Evolutionary conservation across 2,797 vertebrate species (phyloP).

Genomic region (Coranthus polyacanthus): DNA sequence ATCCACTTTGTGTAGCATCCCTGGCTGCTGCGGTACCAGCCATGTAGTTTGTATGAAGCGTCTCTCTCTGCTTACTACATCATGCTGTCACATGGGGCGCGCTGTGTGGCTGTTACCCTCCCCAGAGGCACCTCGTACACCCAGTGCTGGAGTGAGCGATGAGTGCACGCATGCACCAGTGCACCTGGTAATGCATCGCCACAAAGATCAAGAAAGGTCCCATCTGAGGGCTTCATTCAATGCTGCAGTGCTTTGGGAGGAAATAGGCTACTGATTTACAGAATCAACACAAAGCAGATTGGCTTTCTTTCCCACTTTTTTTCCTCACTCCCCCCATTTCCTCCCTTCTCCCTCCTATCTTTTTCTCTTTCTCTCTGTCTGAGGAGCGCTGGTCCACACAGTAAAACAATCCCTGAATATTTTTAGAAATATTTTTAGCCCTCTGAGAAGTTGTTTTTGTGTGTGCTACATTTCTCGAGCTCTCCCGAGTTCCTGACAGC

Average conservation of each 20-base stretch:
- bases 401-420: constrained; percentile 58
- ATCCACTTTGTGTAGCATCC: constrained; percentile 40
- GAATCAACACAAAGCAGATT: constrained; percentile 74
- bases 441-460: constrained; percentile 47
- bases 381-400: constrained; percentile 45
- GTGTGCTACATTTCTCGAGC: constrained; percentile 32
- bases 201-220: constrained; percentile 80
- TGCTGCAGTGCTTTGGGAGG: constrained; percentile 73
- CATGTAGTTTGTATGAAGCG: constrained; percentile 63
- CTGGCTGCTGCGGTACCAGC: constrained; percentile 29
- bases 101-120: constrained; percentile 55
- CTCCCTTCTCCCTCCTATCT: constrained; percentile 11
- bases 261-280: constrained; percentile 78
- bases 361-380: constrained; percentile 36
- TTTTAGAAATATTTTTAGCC: constrained; percentile 51
- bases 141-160: constrained; percentile 74
- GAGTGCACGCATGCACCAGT: constrained; percentile 76
- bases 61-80: constrained; percentile 63
- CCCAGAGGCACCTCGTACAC: constrained; percentile 58
- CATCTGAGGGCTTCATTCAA: constrained; percentile 78
- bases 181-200: constrained; percentile 80
- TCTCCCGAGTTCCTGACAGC: constrained; percentile 40
- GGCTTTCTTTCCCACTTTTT: constrained; percentile 31
- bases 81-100: constrained; percentile 70
- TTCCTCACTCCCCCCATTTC: constrained; percentile 4